A percentile compares a stretch with the other conserved stretches of the same genome.
phyloP scores from a whole-genome alignment of 2,888 invertebrate genomes.

The Epistrophella euchroma region DNA sequence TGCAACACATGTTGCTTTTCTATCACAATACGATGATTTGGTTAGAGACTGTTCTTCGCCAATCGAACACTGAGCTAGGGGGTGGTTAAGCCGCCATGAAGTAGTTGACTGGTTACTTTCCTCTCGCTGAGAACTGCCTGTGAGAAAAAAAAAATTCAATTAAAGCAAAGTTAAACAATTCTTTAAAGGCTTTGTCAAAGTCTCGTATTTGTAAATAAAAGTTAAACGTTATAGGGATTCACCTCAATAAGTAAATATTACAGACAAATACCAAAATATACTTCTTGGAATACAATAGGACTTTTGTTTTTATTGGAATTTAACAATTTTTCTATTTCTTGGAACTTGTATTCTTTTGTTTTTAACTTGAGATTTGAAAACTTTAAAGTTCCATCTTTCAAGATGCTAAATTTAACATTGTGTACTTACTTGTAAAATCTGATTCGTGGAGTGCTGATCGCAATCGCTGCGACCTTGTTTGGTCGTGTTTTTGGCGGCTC shows the following conservation, averaged over 20 bases:
- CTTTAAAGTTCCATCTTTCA: no score
- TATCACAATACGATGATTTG: slow-evolving; percentile 55
- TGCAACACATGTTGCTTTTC: slow-evolving; percentile 33
- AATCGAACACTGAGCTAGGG: slow-evolving; percentile 54
- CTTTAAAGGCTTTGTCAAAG: no score
- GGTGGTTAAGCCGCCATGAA: slow-evolving; percentile 72
- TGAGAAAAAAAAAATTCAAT: slow-evolving; percentile 42
- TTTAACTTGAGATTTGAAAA: no score
- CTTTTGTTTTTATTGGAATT: no score
- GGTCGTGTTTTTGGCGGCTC: slow-evolving; percentile 86
- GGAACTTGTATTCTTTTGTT: no score
- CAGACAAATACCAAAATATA: no score
- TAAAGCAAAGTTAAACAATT: neutral
- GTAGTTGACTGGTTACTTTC: slow-evolving; percentile 79
- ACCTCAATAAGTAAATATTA: no score
- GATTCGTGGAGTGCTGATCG: slow-evolving; percentile 84
- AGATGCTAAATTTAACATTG: no score
- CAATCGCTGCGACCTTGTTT: slow-evolving; percentile 85
- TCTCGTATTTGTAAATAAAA: no score
- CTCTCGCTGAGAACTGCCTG: slow-evolving; percentile 83
- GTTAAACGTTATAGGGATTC: no score
- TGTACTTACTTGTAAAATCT: slow-evolving; percentile 84
- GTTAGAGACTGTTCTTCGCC: slow-evolving; percentile 63
- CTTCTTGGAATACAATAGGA: no score
- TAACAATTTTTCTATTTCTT: no score